A percentile compares a stretch with the other conserved stretches of the same genome.
Evolutionary conservation across 2,113 vertebrate species (phyloP).

Genomic region (Microtus oregoni): DNA sequence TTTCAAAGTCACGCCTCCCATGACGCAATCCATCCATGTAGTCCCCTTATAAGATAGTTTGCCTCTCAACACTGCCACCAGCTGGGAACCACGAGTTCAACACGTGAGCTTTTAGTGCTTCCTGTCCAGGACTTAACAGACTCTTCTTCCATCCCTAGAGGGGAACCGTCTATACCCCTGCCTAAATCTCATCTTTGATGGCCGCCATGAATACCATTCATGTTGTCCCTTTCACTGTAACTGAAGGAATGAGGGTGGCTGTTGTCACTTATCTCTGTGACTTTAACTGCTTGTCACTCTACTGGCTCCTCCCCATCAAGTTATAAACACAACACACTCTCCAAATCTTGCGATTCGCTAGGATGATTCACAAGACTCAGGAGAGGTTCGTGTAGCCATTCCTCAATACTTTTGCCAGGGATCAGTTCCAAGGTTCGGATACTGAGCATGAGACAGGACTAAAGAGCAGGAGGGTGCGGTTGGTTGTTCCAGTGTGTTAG

Average conservation of each 20-base stretch:
- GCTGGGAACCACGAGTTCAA: not conserved
- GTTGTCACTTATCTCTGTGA: not conserved
- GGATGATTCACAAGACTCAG: not conserved
- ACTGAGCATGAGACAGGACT: not conserved
- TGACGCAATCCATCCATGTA: not conserved
- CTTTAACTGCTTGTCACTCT: not conserved
- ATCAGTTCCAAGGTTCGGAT: not conserved
- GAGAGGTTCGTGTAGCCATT: not conserved
- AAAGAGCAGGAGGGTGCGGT: not conserved
- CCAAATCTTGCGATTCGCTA: not conserved
- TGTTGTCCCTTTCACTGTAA: no score
- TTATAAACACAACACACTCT: not conserved
- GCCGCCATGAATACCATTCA: not conserved
- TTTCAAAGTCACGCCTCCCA: not conserved
- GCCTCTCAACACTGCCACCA: not conserved
- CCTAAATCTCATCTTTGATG: not conserved
- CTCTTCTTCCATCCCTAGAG: not conserved
- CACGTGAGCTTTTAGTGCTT: not conserved
- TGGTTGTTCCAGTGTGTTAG: not conserved
- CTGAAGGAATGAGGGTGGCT: not conserved
- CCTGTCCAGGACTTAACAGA: not conserved
- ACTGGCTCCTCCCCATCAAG: not conserved
- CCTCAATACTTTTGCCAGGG: not conserved
- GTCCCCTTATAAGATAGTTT: not conserved
- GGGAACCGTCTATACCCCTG: not conserved